phyloP scores from a whole-genome alignment of 2,113 vertebrate species.

The Philantomba maxwellii region DNA sequence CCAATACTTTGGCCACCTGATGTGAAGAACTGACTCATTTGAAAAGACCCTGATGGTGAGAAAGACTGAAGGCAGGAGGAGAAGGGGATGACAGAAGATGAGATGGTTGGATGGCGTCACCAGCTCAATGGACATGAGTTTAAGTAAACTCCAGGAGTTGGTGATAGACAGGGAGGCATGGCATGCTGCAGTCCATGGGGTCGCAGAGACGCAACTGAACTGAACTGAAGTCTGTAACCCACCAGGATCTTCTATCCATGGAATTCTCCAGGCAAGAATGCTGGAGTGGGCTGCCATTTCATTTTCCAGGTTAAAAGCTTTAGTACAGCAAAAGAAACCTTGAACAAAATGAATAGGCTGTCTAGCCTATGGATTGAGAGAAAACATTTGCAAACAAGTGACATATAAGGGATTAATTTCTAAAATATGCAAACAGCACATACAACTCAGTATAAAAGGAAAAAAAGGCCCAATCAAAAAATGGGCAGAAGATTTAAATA shows the following conservation, averaged over 20 bases:
- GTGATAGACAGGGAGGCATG: not conserved
- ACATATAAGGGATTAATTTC: not conserved
- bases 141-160: not conserved
- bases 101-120: not conserved
- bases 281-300: not conserved
- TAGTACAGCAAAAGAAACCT: not conserved
- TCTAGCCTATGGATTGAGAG: not conserved
- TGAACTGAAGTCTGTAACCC: not conserved
- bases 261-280: not conserved
- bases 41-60: not conserved
- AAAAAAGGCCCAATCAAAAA: not conserved
- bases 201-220: not conserved
- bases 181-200: not conserved
- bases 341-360: not conserved
- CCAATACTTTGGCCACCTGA: not conserved
- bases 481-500: not conserved
- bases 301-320: not conserved
- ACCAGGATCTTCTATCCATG: not conserved
- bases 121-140: not conserved
- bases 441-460: not conserved
- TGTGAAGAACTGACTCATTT: not conserved
- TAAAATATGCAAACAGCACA: not conserved
- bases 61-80: not conserved
- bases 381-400: not conserved
- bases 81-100: not conserved